Evolutionary conservation across 2,888 invertebrate genomes (phyloP).

Genomic region (Drosophila macrothrix): DNA sequence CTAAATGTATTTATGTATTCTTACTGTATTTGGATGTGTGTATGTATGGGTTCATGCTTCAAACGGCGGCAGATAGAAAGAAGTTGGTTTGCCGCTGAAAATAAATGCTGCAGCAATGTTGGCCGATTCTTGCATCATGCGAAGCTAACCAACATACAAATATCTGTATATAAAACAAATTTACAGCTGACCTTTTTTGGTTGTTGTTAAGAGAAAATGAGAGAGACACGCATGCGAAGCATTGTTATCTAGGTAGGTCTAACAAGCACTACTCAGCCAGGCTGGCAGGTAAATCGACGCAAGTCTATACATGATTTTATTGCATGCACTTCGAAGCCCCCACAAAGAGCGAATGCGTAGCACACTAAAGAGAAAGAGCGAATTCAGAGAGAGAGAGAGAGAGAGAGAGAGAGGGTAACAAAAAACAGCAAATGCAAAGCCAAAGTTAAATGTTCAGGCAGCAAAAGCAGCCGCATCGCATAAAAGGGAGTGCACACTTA

Average conservation of each 20-base stretch:
- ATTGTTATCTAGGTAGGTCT: constrained; percentile 4
- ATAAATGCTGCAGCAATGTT: constrained; percentile 53
- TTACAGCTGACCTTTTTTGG: background rate
- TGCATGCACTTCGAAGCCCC: constrained; percentile 11
- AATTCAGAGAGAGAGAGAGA: constrained; percentile 5
- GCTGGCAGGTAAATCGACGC: constrained; percentile 29
- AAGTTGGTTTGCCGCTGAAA: constrained; percentile 1
- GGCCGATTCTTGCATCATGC: constrained; percentile 66
- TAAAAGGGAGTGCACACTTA: constrained; percentile 57
- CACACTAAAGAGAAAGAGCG: constrained; percentile 28
- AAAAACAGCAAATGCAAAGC: constrained; percentile 60
- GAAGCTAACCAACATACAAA: constrained; percentile 9
- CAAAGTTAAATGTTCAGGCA: constrained; percentile 53
- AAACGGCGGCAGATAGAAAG: background rate
- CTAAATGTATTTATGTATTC: background rate
- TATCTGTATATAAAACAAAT: background rate
- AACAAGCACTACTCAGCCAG: constrained; percentile 16
- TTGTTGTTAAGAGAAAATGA: constrained; percentile 4
- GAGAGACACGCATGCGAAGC: constrained; percentile 10
- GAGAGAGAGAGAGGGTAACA: constrained; percentile 15
- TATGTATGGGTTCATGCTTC: background rate
- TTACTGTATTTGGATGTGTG: background rate
- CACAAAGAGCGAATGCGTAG: constrained; percentile 47
- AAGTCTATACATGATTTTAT: constrained; percentile 14
- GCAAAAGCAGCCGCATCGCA: constrained; percentile 48